phyloP scores from a whole-genome alignment of 2,113 vertebrate species.

The Alces alces region DNA sequence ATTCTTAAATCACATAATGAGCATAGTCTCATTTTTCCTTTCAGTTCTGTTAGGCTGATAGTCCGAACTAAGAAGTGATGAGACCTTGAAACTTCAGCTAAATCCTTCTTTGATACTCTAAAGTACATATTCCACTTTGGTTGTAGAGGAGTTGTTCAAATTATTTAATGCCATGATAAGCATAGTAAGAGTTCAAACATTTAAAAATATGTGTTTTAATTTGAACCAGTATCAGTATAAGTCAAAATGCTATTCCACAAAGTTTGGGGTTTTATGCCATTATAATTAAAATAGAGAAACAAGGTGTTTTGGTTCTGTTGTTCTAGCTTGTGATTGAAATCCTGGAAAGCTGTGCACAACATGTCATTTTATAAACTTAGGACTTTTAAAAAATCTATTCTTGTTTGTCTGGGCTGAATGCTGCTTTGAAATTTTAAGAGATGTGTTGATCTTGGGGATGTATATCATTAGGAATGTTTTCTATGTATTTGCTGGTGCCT shows the following conservation, averaged over 20 bases:
- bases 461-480: conserved; percentile 3
- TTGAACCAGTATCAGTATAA: conserved; percentile 26
- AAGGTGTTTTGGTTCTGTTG: conserved; percentile 31
- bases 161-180: conserved; percentile 66
- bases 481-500: background rate
- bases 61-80: conserved; percentile 66
- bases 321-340: conserved; percentile 25
- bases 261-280: background rate
- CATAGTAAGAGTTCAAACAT: conserved; percentile 57
- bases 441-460: background rate
- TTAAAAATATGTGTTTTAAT: conserved; percentile 58
- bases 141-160: conserved; percentile 54
- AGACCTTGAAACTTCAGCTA: conserved; percentile 65
- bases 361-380: background rate
- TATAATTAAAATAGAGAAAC: conserved; percentile 44
- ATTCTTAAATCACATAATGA: conserved; percentile 75
- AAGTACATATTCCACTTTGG: conserved; percentile 54
- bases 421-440: conserved; percentile 43
- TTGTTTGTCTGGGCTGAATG: conserved; percentile 27
- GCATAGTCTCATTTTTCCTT: conserved; percentile 77
- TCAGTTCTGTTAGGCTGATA: conserved; percentile 75
- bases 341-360: conserved; percentile 41
- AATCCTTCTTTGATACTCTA: conserved; percentile 50
- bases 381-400: background rate
- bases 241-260: conserved; percentile 38